These are phyloP conservation scores for Epinephelus awoara DNA, from an alignment of 2,797 vertebrate species.

Conservation along the genomic window DNA sequence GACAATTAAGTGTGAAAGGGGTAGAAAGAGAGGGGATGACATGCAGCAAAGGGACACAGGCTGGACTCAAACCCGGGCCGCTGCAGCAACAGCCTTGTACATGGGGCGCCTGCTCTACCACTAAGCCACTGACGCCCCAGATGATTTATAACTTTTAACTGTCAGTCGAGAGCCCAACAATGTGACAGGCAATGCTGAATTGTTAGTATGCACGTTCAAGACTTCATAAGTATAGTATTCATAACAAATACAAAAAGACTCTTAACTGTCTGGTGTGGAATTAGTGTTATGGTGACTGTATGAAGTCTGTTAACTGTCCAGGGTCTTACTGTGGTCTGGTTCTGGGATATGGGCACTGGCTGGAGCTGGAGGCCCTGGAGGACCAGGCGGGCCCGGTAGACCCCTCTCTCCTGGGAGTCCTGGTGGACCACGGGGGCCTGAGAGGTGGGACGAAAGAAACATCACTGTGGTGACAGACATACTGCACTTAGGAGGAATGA, in stretches of 20 bases:
- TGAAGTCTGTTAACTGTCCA: neutral
- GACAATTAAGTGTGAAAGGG: too few species aligned
- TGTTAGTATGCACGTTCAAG: neutral
- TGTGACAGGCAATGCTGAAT: neutral
- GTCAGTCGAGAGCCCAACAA: neutral
- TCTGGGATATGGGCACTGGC: constrained; percentile 81
- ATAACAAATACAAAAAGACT: constrained; percentile 4
- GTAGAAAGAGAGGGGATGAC: too few species aligned
- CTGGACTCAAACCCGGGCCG: too few species aligned
- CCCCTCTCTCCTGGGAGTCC: constrained; percentile 90
- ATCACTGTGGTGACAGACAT: constrained; percentile 38
- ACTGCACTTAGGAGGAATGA: neutral
- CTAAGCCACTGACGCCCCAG: too few species aligned
- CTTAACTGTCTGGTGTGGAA: neutral
- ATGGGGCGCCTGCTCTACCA: too few species aligned
- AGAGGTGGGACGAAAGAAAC: constrained; percentile 39
- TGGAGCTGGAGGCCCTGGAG: constrained; percentile 87
- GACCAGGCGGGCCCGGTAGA: constrained; percentile 86
- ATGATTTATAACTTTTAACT: neutral
- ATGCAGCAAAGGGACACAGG: too few species aligned
- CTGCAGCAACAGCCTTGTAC: too few species aligned
- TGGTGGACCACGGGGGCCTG: constrained; percentile 84
- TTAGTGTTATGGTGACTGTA: constrained; percentile 13
- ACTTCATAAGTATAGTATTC: neutral
- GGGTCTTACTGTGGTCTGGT: constrained; percentile 80